Base-by-base conservation (phyloP, 2,797 vertebrate genomes). In the Danio kyathit region DNA sequence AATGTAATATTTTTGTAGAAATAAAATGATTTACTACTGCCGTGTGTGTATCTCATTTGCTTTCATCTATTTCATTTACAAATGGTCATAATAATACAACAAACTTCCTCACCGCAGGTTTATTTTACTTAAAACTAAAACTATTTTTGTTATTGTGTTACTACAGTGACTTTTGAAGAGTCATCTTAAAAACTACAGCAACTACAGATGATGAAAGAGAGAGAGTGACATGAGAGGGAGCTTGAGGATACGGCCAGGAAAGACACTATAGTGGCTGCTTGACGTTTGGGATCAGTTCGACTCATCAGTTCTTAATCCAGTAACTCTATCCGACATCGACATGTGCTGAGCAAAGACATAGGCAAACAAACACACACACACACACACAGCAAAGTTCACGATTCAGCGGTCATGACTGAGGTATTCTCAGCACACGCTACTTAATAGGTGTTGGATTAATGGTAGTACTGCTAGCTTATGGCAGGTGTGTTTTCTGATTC, bases 231-330 rank as follows among this genome's bases (percentile, higher is more conserved):
- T 49, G 61, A 46, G 19, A 13, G 65, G 38, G 70, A 51, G 75
- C 59, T 40, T 59, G n/a, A 43, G 38, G 38, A 60, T 51, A 38
- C 6, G 9, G 69, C 49, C 12, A 66, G 46, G 16, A 57, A n/a
- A 57, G 71, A 64, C 40, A 64, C 67, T 48, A 44, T 38, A 75
- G 85, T 63, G 29, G 60, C 54, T 72, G 48, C 77, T 65, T 79
- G 84, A 57, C 79, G 79, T 64, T 48, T 59, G 78, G 86, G 88
- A 83, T 92, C 91, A 90, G 86, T 85, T 3, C 57, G 89, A 89
- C 90, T 92, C 89, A 89, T 75, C 75, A 73, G 72, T 78, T 83
- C 84, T 82, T 90, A 90, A 94, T 91, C 90, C 91, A 78, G 74
- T 77, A 85, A 91, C 84, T 82, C 61, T 71, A 84, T 84, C 82